A percentile compares a stretch with the other conserved stretches of the same genome.
Evolutionary conservation across 2,113 vertebrate genomes (phyloP).

Genomic region (Callipepla squamata): DNA sequence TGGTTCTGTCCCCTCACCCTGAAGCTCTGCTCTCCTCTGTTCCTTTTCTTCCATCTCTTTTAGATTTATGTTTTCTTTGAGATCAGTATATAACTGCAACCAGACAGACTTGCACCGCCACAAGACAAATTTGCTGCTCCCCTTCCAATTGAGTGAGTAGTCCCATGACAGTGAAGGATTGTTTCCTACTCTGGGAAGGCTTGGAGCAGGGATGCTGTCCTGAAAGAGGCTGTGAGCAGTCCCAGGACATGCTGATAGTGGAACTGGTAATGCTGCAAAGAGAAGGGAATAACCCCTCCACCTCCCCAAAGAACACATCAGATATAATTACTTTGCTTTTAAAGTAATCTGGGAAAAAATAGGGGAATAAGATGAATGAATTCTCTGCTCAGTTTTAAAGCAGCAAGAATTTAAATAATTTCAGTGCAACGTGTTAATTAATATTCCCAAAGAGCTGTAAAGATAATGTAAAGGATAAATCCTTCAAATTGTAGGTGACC

Average conservation of each 20-base stretch:
- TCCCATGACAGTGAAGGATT: background rate
- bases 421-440: background rate
- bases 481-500: background rate
- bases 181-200: background rate
- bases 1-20: background rate
- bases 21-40: background rate
- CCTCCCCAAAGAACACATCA: background rate
- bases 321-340: background rate
- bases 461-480: background rate
- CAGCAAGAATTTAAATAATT: background rate
- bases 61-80: background rate
- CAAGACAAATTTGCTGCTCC: background rate
- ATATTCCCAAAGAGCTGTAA: background rate
- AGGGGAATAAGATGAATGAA: background rate
- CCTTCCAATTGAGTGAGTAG: background rate
- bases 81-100: accelerated
- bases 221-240: too few species aligned
- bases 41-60: background rate
- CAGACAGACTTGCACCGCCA: background rate
- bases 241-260: background rate
- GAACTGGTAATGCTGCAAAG: too few species aligned
- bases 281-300: background rate
- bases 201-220: background rate
- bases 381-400: background rate
- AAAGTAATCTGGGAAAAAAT: background rate